Evolutionary conservation across 2,113 vertebrate genomes (phyloP).

Genomic region (Larimichthys crocea): DNA sequence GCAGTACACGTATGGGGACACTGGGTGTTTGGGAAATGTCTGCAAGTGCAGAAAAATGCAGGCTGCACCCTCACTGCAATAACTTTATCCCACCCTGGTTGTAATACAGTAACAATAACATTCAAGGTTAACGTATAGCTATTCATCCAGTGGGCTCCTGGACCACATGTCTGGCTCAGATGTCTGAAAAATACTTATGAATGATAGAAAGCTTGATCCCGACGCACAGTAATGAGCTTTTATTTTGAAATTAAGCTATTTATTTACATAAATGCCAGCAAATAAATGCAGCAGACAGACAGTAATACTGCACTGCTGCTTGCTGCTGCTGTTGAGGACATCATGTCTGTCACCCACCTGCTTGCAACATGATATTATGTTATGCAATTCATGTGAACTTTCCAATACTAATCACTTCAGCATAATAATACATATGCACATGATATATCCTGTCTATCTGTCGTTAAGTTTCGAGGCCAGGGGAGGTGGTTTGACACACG

Average conservation of each 20-base stretch:
- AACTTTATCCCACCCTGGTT: constrained; percentile 25
- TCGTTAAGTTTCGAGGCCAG: background rate
- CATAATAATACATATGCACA: background rate
- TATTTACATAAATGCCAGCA: background rate
- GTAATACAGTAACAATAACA: constrained; percentile 24
- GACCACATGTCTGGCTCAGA: background rate
- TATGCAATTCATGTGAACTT: constrained; percentile 52
- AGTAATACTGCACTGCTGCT: constrained; percentile 6
- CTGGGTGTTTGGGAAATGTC: constrained; percentile 18
- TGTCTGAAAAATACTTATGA: background rate
- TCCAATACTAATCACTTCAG: constrained; percentile 36
- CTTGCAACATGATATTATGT: constrained; percentile 65
- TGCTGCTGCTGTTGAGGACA: constrained; percentile 31
- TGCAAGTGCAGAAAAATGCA: constrained; percentile 14
- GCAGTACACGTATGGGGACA: background rate
- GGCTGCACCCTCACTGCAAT: constrained; percentile 11
- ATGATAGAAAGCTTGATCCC: background rate
- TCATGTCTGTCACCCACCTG: constrained; percentile 58
- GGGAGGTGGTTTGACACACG: constrained; percentile 1
- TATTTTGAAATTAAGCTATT: background rate
- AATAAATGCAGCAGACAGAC: background rate
- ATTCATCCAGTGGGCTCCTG: background rate
- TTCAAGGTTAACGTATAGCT: background rate
- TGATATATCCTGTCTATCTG: background rate
- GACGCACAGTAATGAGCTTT: background rate